Evolutionary conservation across 2,113 vertebrate genomes (phyloP).

Genomic region (Scortum barcoo): DNA sequence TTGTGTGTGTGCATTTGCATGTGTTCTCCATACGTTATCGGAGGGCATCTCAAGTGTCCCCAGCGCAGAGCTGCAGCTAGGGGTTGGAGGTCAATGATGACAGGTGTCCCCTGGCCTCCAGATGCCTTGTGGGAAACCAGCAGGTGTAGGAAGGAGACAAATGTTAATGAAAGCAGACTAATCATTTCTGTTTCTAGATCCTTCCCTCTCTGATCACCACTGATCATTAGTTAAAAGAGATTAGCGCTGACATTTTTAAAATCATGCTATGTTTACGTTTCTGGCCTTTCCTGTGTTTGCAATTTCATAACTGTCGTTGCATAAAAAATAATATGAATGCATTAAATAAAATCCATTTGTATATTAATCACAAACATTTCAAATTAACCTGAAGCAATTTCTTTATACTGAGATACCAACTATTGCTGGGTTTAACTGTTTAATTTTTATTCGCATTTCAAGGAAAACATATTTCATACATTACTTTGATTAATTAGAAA

Average conservation of each 20-base stretch:
- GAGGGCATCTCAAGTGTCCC: conserved; percentile 59
- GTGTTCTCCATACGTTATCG: conserved; percentile 41
- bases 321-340: too few relatives aligned
- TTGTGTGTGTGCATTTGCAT: conserved; percentile 20
- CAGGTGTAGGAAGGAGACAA: conserved; percentile 56
- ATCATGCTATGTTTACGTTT: not conserved
- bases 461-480: too few relatives aligned
- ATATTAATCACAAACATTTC: too few relatives aligned
- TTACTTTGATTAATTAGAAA: too few relatives aligned
- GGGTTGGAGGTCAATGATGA: conserved; percentile 74
- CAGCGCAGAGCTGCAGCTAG: conserved; percentile 69
- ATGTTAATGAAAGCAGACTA: conserved; percentile 8
- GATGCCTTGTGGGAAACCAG: conserved; percentile 46
- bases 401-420: too few relatives aligned
- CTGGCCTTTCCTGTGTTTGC: not conserved
- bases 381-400: too few relatives aligned
- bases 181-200: not conserved
- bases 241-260: not conserved
- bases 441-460: too few relatives aligned
- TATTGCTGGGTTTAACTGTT: too few relatives aligned
- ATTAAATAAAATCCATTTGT: too few relatives aligned
- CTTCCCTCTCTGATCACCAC: not conserved
- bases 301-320: too few relatives aligned
- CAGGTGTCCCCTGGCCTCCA: conserved; percentile 74
- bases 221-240: not conserved